phyloP scores from a whole-genome alignment of 2,888 invertebrate species.

The Pollenia amentaria region DNA sequence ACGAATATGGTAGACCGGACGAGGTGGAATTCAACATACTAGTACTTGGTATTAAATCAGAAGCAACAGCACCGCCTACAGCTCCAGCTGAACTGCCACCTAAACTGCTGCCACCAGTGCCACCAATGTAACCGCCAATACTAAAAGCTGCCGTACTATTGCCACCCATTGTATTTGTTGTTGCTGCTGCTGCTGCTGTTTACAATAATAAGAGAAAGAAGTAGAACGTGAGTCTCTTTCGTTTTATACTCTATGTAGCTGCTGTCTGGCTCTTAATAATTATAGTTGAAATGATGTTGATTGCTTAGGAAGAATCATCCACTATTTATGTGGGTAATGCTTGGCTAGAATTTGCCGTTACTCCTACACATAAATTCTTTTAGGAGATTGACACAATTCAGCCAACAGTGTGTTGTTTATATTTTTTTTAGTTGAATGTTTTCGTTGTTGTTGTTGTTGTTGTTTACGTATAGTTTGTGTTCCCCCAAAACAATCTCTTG shows the following conservation, averaged over 20 bases:
- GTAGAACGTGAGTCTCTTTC: conserved; percentile 13
- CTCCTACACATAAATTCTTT: conserved; percentile 72
- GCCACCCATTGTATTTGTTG: conserved; percentile 78
- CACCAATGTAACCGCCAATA: conserved; percentile 82
- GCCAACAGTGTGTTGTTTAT: conserved; percentile 36
- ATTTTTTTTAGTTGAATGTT: conserved; percentile 42
- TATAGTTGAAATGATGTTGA: conserved; percentile 13
- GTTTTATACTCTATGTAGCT: conserved; percentile 7
- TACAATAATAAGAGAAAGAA: conserved; percentile 36
- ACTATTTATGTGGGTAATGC: conserved; percentile 45
- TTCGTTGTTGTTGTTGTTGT: conserved; percentile 17
- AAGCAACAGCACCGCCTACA: conserved; percentile 75
- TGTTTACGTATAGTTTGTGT: conserved; percentile 28
- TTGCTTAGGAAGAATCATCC: conserved; percentile 37
- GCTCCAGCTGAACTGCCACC: conserved; percentile 76
- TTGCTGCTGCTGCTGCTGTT: conserved; percentile 60
- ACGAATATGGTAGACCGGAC: conserved; percentile 85
- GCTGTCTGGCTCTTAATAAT: conserved; percentile 34
- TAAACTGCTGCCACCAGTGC: conserved; percentile 78
- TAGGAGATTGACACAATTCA: conserved; percentile 70
- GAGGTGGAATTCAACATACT: conserved; percentile 77
- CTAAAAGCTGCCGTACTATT: conserved; percentile 80
- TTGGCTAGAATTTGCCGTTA: conserved; percentile 55
- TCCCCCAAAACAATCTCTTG: conserved; percentile 12
- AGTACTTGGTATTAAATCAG: conserved; percentile 79